These are phyloP conservation scores for Notothenia coriiceps DNA, from an alignment of 2,113 vertebrate genomes.

Conservation along the genomic window DNA sequence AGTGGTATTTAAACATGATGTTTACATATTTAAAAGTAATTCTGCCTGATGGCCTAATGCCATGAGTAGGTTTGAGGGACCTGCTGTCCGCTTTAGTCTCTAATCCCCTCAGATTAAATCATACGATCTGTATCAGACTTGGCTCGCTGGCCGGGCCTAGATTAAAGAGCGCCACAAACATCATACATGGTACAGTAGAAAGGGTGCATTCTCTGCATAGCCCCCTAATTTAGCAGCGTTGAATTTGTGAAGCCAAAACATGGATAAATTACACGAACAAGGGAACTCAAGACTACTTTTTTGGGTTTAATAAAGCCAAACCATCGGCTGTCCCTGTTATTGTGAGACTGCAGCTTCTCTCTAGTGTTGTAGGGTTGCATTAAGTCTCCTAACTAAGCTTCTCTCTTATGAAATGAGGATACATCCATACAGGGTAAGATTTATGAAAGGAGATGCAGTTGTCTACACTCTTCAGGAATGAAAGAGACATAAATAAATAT, in stretches of 20 bases:
- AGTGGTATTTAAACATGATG: constrained; percentile 76
- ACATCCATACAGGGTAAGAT: background rate
- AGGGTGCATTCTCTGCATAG: constrained; percentile 12
- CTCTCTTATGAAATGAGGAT: background rate
- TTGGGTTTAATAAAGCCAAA: constrained; percentile 11
- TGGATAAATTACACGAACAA: background rate
- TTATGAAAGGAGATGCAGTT: background rate
- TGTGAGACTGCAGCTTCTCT: background rate
- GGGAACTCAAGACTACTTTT: background rate
- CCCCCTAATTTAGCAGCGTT: constrained; percentile 27
- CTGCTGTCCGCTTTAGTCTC: constrained; percentile 65
- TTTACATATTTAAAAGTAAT: constrained; percentile 80
- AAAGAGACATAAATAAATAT: constrained; percentile 1
- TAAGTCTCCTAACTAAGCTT: background rate
- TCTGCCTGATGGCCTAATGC: constrained; percentile 69
- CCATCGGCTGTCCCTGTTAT: constrained; percentile 1
- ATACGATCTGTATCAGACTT: constrained; percentile 77
- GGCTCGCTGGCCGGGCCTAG: constrained; percentile 44
- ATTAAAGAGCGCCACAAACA: constrained; percentile 58
- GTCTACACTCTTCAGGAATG: background rate
- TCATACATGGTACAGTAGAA: constrained; percentile 17
- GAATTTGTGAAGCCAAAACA: constrained; percentile 7
- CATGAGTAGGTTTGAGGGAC: constrained; percentile 66
- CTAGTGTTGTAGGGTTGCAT: background rate
- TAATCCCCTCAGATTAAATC: constrained; percentile 82